phyloP scores from a whole-genome alignment of 2,797 vertebrate species.

The Neosilurus hyrtlii region DNA sequence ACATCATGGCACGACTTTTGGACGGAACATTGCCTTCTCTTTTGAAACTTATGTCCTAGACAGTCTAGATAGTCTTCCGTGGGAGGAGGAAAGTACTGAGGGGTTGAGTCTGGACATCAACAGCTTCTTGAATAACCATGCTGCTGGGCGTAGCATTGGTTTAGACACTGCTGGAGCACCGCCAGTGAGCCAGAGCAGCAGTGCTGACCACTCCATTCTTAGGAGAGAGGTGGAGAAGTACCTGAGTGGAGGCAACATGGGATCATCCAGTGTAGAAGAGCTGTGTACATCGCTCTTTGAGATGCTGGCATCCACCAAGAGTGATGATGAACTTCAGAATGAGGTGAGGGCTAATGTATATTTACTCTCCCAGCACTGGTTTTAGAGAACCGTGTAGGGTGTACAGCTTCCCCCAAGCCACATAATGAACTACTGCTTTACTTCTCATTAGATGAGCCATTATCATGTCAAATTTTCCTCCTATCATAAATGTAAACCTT shows the following conservation, averaged over 20 bases:
- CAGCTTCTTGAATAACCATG: constrained; percentile 80
- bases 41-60: constrained; percentile 88
- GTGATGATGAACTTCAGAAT: constrained; percentile 92
- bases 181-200: constrained; percentile 62
- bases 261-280: constrained; percentile 85
- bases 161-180: constrained; percentile 54
- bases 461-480: not conserved
- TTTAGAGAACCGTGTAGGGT: not conserved
- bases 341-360: constrained; percentile 76
- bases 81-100: constrained; percentile 47
- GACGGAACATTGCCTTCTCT: constrained; percentile 87
- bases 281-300: constrained; percentile 92
- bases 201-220: constrained; percentile 75
- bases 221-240: constrained; percentile 88
- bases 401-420: not conserved
- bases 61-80: constrained; percentile 76
- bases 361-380: not conserved
- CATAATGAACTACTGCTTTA: not conserved
- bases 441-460: no score
- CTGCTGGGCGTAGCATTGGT: constrained; percentile 66
- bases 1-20: constrained; percentile 71
- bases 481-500: not conserved
- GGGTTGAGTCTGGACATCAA: constrained; percentile 76
- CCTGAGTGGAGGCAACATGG: constrained; percentile 77
- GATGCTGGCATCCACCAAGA: constrained; percentile 89